These are phyloP conservation scores for Orbicella faveolata DNA, from an alignment of 64 coral and sea anemone species.

Conservation along the genomic window DNA sequence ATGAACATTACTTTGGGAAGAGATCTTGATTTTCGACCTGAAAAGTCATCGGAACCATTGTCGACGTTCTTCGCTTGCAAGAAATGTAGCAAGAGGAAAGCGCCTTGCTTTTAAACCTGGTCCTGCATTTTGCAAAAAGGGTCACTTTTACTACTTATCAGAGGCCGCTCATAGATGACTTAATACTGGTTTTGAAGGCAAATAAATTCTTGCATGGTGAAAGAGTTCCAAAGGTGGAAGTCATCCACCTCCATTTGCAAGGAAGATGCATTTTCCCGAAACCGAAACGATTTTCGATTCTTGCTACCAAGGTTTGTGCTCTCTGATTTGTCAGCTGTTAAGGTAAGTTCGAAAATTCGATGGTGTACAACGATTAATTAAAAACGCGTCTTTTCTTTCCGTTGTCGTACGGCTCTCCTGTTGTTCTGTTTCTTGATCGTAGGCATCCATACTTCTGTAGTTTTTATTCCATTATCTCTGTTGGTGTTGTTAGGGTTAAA, in stretches of 20 bases:
- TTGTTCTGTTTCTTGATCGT: no score
- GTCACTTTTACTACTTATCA: slow-evolving; percentile 72
- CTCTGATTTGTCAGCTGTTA: neutral
- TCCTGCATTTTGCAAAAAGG: slow-evolving; percentile 34
- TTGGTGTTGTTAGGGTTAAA: no score
- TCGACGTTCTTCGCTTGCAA: neutral
- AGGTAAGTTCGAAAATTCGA: no score
- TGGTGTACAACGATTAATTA: no score
- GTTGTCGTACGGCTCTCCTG: no score
- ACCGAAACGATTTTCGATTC: slow-evolving; percentile 69
- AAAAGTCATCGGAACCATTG: slow-evolving; percentile 38
- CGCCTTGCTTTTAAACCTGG: slow-evolving; percentile 61
- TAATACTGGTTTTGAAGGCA: slow-evolving; percentile 36
- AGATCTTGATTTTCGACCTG: no score
- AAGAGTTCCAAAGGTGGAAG: slow-evolving; percentile 61
- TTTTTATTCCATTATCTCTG: no score
- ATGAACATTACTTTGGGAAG: no score
- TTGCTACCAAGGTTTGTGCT: slow-evolving; percentile 60
- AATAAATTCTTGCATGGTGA: neutral
- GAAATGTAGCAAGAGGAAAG: slow-evolving; percentile 9
- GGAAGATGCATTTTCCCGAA: slow-evolving; percentile 19
- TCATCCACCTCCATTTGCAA: slow-evolving; percentile 64
- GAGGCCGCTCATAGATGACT: slow-evolving; percentile 44
- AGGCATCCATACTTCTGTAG: no score
- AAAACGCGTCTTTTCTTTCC: no score